Conservation (phyloP, 2,113 vertebrate genomes). For the Melanocharis versteri region DNA sequence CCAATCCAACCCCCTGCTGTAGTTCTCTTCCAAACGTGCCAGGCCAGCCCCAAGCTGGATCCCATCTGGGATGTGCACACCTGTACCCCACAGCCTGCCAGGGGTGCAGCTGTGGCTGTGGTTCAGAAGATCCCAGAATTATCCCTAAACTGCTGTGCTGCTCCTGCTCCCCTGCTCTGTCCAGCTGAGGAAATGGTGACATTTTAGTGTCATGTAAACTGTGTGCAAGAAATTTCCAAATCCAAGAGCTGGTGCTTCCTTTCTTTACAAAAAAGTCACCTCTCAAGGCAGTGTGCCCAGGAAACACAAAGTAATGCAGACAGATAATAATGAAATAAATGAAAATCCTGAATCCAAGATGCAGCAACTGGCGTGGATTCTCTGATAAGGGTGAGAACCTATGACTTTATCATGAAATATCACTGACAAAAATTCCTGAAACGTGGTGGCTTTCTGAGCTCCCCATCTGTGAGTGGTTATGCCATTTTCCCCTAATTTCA, state of each 20-base stretch:
- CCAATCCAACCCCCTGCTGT: too few species aligned
- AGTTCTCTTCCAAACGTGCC: too few species aligned
- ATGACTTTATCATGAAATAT: background rate
- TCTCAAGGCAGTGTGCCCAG: too few species aligned
- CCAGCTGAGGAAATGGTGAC: rapidly evolving
- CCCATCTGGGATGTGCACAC: rapidly evolving
- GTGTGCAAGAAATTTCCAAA: background rate
- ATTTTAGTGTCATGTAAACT: rapidly evolving
- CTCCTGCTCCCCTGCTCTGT: background rate
- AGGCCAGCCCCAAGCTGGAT: background rate
- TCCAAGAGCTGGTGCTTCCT: background rate
- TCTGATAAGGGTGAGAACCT: background rate
- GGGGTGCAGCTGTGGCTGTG: background rate
- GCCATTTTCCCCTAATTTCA: rapidly evolving
- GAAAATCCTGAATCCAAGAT: background rate
- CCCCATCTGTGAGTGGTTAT: background rate
- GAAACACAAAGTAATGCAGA: background rate
- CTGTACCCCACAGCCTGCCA: rapidly evolving
- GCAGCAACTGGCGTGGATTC: background rate
- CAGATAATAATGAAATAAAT: background rate
- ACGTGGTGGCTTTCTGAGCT: rapidly evolving
- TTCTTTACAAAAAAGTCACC: too few species aligned
- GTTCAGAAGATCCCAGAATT: background rate
- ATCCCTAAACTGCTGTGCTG: rapidly evolving
- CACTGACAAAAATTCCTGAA: background rate